Percentiles rank a stretch among this genome's conserved stretches.
These are phyloP conservation scores for Batillaria attramentaria DNA, from an alignment of 1,140 invertebrate genomes.

Conservation along the genomic window DNA sequence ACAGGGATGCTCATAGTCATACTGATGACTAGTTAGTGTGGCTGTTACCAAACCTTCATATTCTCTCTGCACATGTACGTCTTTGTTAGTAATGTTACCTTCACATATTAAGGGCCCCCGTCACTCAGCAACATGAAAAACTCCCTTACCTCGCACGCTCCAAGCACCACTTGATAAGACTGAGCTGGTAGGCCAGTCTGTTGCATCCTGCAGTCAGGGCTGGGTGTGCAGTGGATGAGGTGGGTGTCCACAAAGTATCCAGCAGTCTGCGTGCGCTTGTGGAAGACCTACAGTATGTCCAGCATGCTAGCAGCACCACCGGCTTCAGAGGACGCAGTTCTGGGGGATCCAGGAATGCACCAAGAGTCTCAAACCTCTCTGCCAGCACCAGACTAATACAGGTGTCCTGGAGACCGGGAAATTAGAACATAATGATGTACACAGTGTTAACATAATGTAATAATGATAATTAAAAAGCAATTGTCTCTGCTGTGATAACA, in stretches of 20 bases:
- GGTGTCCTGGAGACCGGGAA: slow-evolving; percentile 51
- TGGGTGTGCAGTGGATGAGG: slow-evolving; percentile 33
- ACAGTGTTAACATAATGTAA: not conserved
- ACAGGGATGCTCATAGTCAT: no score
- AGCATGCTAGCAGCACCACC: slow-evolving; percentile 65
- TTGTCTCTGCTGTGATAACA: no score
- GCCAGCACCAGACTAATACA: slow-evolving; percentile 56
- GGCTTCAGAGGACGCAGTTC: slow-evolving; percentile 65
- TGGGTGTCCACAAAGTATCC: slow-evolving; percentile 52
- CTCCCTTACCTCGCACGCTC: slow-evolving; percentile 62
- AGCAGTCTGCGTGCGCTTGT: slow-evolving; percentile 60
- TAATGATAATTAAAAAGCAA: not conserved
- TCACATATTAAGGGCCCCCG: no score
- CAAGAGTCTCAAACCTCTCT: slow-evolving; percentile 54
- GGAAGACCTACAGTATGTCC: slow-evolving; percentile 59
- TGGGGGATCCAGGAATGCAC: slow-evolving; percentile 52
- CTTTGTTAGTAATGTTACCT: no score
- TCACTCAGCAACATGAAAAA: not conserved
- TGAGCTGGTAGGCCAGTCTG: slow-evolving; percentile 68
- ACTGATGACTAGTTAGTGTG: no score
- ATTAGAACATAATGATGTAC: not conserved
- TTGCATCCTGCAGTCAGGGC: slow-evolving; percentile 57
- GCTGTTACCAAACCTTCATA: no score
- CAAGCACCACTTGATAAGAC: slow-evolving; percentile 68
- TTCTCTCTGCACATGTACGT: no score